These are phyloP conservation scores for Drosophila gaucha DNA, from an alignment of 2,888 invertebrate genomes.

Conservation along the genomic window DNA sequence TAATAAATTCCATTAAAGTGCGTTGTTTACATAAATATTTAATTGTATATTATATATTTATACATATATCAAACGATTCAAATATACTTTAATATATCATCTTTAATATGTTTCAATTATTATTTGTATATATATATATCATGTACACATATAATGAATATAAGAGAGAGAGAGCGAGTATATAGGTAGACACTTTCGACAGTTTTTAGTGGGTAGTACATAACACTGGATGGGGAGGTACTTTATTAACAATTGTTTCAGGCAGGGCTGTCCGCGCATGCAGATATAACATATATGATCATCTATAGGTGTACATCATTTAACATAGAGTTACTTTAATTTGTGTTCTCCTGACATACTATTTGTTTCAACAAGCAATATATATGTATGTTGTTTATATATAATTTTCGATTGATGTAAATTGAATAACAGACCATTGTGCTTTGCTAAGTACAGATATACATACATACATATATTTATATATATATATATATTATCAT, in stretches of 20 bases:
- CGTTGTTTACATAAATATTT: slow-evolving; percentile 57
- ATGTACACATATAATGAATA: slow-evolving; percentile 28
- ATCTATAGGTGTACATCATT: slow-evolving; percentile 11
- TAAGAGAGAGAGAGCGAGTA: slow-evolving; percentile 11
- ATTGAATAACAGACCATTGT: slow-evolving; percentile 47
- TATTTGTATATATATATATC: slow-evolving; percentile 3
- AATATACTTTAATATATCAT: slow-evolving; percentile 30
- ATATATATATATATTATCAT: background rate
- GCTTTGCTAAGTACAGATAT: slow-evolving; percentile 28
- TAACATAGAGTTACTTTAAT: slow-evolving; percentile 19
- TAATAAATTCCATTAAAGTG: background rate
- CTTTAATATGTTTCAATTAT: slow-evolving; percentile 29
- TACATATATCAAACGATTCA: slow-evolving; percentile 48
- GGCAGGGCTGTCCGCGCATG: slow-evolving; percentile 25
- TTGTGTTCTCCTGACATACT: slow-evolving; percentile 36
- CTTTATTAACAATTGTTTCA: slow-evolving; percentile 49
- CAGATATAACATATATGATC: background rate
- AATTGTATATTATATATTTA: slow-evolving; percentile 48
- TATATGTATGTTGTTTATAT: slow-evolving; percentile 8
- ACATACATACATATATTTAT: background rate
- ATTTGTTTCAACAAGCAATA: slow-evolving; percentile 16
- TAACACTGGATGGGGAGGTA: slow-evolving; percentile 38
- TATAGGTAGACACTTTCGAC: slow-evolving; percentile 42
- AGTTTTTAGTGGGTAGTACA: slow-evolving; percentile 21
- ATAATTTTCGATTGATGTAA: slow-evolving; percentile 13